Conservation (phyloP, 2,797 vertebrate species). For the Mallotus villosus region DNA sequence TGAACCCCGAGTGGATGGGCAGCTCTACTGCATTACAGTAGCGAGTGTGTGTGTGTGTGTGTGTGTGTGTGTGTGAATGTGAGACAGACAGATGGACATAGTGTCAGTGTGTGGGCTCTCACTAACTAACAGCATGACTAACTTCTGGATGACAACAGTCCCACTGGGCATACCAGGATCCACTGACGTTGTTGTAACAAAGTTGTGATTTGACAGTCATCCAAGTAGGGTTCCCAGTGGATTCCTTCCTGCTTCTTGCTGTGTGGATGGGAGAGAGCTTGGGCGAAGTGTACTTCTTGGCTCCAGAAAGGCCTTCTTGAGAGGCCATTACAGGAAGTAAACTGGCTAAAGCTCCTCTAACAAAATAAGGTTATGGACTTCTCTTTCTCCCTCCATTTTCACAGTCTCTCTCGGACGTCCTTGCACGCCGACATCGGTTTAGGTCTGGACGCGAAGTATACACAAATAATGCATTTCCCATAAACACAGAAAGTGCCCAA, state of each 20-base stretch:
- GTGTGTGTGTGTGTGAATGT: too few relatives aligned
- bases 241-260: background rate
- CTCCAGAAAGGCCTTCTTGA: slow-evolving; percentile 18
- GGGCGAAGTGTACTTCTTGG: slow-evolving; percentile 23
- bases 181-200: slow-evolving; percentile 11
- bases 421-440: slow-evolving; percentile 39
- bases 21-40: background rate
- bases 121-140: slow-evolving; percentile 12
- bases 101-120: background rate
- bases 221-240: background rate
- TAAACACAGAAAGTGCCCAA: slow-evolving; percentile 90
- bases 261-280: background rate
- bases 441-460: slow-evolving; percentile 58
- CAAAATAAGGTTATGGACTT: slow-evolving; percentile 48
- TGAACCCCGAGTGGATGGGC: slow-evolving; percentile 7
- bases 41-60: background rate
- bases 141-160: background rate
- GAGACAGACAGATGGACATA: background rate
- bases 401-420: slow-evolving; percentile 43
- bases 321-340: slow-evolving; percentile 31
- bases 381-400: slow-evolving; percentile 39
- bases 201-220: background rate
- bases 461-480: slow-evolving; percentile 79
- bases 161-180: slow-evolving; percentile 8
- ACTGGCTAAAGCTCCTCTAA: slow-evolving; percentile 31